These are phyloP conservation scores for Drosophila birchii DNA, from an alignment of 2,888 invertebrate species.

Conservation along the genomic window DNA sequence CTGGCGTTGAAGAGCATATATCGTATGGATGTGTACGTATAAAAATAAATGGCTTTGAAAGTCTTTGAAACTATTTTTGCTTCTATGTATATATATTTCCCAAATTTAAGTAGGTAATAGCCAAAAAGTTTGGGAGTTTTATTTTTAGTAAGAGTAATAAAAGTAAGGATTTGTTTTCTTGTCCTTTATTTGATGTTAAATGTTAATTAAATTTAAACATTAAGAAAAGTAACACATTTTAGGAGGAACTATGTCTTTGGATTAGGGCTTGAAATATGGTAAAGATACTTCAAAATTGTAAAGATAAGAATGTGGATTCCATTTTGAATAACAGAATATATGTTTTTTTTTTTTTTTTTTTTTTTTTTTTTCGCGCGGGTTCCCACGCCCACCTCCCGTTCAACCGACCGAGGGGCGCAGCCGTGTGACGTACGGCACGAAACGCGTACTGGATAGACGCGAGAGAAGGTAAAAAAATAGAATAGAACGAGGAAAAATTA, in stretches of 20 bases:
- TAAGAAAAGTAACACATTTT: neutral
- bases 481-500: too few relatives aligned
- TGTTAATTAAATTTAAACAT: neutral
- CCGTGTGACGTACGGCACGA: too few relatives aligned
- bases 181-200: neutral
- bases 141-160: neutral
- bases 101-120: neutral
- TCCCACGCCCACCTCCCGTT: too few relatives aligned
- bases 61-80: conserved; percentile 2
- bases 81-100: neutral
- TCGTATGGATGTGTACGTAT: neutral
- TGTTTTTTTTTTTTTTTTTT: too few relatives aligned
- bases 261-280: neutral
- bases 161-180: too few relatives aligned
- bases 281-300: neutral
- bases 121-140: neutral
- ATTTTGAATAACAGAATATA: neutral
- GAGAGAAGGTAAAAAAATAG: too few relatives aligned
- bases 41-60: conserved; percentile 6
- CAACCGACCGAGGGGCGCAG: too few relatives aligned
- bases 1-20: conserved; percentile 27
- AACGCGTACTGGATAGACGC: too few relatives aligned
- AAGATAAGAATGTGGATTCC: neutral
- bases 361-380: too few relatives aligned
- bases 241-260: neutral